These are phyloP conservation scores for Fulica atra DNA, from an alignment of 2,113 vertebrate genomes.

Conservation along the genomic window DNA sequence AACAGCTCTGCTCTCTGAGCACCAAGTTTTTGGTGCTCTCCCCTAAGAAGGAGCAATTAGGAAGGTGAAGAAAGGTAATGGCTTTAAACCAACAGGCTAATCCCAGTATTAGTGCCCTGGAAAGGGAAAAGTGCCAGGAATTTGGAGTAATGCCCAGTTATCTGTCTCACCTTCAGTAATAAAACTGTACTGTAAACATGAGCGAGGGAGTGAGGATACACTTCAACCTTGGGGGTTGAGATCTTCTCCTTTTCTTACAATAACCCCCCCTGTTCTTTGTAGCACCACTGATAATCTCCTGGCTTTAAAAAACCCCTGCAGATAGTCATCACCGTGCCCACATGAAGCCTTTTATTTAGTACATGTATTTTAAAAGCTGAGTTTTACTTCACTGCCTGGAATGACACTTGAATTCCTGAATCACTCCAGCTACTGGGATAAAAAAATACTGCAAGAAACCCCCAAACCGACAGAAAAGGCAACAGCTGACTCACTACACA, in stretches of 20 bases:
- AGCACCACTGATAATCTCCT: slow-evolving; percentile 25
- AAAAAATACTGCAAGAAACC: background rate
- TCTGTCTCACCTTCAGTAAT: slow-evolving; percentile 69
- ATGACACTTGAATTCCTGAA: background rate
- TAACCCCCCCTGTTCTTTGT: background rate
- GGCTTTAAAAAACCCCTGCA: background rate
- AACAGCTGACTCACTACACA: background rate
- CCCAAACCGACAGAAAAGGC: accelerated
- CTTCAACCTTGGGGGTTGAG: background rate
- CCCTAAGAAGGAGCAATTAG: slow-evolving; percentile 61
- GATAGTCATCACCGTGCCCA: background rate
- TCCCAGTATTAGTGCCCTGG: slow-evolving; percentile 72
- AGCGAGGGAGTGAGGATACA: slow-evolving; percentile 41
- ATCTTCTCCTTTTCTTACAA: background rate
- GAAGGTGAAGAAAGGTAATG: slow-evolving; percentile 70
- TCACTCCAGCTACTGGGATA: background rate
- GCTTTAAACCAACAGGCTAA: slow-evolving; percentile 68
- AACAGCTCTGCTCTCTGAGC: background rate
- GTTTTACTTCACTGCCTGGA: background rate
- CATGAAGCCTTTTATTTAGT: background rate
- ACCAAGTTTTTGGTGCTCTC: background rate
- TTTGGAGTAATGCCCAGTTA: slow-evolving; percentile 69
- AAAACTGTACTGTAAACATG: slow-evolving; percentile 65
- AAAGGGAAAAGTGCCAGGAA: slow-evolving; percentile 67
- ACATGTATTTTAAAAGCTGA: background rate